Conservation (phyloP, 2,888 invertebrate genomes). For the Sturmia bella region DNA sequence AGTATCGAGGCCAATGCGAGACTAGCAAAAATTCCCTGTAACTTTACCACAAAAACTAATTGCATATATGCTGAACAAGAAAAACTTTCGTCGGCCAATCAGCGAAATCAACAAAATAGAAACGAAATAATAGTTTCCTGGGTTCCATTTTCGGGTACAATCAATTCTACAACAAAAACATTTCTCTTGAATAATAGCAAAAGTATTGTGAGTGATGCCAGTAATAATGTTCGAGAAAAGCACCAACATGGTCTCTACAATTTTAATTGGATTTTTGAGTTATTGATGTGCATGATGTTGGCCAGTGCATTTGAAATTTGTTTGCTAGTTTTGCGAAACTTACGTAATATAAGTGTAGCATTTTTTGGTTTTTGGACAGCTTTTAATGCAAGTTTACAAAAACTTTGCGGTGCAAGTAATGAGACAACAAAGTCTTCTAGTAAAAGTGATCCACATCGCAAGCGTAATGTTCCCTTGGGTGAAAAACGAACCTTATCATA, state of each 20-base stretch:
- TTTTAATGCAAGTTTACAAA: conserved; percentile 26
- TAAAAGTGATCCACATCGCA: conserved; percentile 27
- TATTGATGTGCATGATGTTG: conserved; percentile 57
- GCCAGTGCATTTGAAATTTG: conserved; percentile 57
- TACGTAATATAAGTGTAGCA: conserved; percentile 37
- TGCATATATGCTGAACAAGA: conserved; percentile 38
- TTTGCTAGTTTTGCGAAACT: conserved; percentile 35
- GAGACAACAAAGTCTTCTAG: neutral
- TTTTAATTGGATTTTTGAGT: conserved; percentile 56
- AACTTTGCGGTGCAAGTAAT: conserved; percentile 2
- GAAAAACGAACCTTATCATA: conserved; percentile 55
- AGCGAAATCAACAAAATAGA: neutral
- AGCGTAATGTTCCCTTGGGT: conserved; percentile 10
- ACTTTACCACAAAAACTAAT: conserved; percentile 43
- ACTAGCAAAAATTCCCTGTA: conserved; percentile 53
- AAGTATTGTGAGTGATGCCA: neutral
- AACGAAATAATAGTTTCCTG: conserved; percentile 51
- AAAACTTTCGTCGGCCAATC: neutral
- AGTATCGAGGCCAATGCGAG: conserved; percentile 14
- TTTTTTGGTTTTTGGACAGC: conserved; percentile 44
- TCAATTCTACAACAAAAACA: conserved; percentile 18
- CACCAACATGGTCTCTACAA: conserved; percentile 29
- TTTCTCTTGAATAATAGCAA: neutral
- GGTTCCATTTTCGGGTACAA: neutral
- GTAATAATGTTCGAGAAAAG: conserved; percentile 1